Evolutionary conservation across 1,140 invertebrate genomes (phyloP).

Genomic region (Hyphantria cunea): DNA sequence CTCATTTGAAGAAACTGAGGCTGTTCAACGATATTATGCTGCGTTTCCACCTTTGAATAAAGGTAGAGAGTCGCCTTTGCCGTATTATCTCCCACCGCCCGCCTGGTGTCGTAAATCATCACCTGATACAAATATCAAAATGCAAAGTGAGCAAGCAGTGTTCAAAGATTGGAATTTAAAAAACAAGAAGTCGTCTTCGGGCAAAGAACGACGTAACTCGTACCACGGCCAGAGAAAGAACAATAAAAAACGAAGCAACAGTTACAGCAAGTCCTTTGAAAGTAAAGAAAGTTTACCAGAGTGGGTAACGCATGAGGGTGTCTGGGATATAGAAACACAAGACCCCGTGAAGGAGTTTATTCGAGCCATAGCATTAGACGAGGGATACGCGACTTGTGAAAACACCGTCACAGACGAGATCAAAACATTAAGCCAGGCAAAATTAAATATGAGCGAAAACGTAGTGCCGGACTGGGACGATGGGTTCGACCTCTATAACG

Average conservation of each 20-base stretch:
- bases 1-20: constrained; percentile 75
- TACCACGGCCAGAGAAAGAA: constrained; percentile 72
- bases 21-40: constrained; percentile 81
- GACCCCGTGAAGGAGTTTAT: constrained; percentile 79
- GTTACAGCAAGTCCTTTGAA: constrained; percentile 71
- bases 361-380: constrained; percentile 71
- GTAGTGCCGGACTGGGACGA: constrained; percentile 73
- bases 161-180: constrained; percentile 73
- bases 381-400: constrained; percentile 79
- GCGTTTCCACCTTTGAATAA: constrained; percentile 80
- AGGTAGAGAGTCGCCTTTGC: constrained; percentile 70
- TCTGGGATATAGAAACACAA: constrained; percentile 79
- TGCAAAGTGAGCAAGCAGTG: constrained; percentile 69
- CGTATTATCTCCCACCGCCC: constrained; percentile 72
- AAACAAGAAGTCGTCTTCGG: constrained; percentile 61
- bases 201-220: constrained; percentile 73
- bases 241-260: constrained; percentile 66
- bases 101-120: constrained; percentile 70
- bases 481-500: constrained; percentile 56
- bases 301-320: constrained; percentile 78
- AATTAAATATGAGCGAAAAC: constrained; percentile 55
- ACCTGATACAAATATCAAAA: constrained; percentile 58
- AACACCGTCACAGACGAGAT: constrained; percentile 75
- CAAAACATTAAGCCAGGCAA: constrained; percentile 53
- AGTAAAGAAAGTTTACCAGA: constrained; percentile 75